Conservation (phyloP, 2,113 vertebrate genomes). For the Oplegnathus fasciatus region DNA sequence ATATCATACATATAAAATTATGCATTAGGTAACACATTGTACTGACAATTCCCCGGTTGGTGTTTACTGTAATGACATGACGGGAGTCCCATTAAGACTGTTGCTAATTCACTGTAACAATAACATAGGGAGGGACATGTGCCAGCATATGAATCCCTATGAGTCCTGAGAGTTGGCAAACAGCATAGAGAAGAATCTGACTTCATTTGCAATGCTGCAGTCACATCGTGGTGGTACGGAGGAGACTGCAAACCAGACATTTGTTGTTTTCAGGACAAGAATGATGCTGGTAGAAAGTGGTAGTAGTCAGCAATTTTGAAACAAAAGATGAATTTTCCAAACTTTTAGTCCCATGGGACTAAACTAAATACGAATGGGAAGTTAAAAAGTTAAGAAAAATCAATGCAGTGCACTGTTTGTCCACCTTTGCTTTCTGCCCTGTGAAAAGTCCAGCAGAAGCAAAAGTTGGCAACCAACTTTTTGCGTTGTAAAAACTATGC, state of each 20-base stretch:
- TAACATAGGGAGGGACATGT: background rate
- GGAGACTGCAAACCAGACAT: background rate
- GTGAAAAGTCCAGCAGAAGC: background rate
- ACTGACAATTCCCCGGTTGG: conserved; percentile 11
- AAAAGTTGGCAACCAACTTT: background rate
- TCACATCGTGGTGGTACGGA: background rate
- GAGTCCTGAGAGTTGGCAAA: conserved; percentile 10
- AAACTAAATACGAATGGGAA: background rate
- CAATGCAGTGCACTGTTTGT: background rate
- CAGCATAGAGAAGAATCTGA: conserved; percentile 16
- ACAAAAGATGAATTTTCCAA: background rate
- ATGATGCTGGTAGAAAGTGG: background rate
- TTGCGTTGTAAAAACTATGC: background rate
- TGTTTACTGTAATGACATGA: conserved; percentile 42
- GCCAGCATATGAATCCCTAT: conserved; percentile 7
- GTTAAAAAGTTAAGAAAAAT: conserved; percentile 17
- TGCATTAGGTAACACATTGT: conserved; percentile 1
- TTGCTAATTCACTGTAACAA: conserved; percentile 40
- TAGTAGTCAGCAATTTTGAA: too few relatives aligned
- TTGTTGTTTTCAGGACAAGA: background rate
- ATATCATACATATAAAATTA: conserved; percentile 29
- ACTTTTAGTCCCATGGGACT: background rate
- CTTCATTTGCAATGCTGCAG: conserved; percentile 13
- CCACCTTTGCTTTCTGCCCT: background rate
- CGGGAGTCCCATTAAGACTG: conserved; percentile 12